These are phyloP conservation scores for Oligia latruncula DNA, from an alignment of 2,888 invertebrate genomes.

Conservation along the genomic window DNA sequence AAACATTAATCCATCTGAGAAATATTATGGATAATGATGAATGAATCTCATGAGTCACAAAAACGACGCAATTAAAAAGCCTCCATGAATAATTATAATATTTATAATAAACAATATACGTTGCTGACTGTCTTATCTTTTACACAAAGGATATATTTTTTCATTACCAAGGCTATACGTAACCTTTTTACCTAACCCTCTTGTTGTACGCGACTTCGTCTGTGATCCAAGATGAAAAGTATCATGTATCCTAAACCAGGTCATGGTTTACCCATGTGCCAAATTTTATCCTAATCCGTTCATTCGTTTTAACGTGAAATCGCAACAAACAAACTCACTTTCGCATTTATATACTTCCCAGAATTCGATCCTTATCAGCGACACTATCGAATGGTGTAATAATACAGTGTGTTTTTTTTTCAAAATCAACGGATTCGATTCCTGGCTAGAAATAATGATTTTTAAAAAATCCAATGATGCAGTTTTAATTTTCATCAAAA, in stretches of 20 bases:
- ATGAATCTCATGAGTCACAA: conserved; percentile 43
- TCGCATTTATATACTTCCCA: neutral
- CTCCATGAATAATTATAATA: conserved; percentile 8
- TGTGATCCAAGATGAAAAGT: neutral
- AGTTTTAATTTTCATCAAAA: no score
- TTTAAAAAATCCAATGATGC: no score
- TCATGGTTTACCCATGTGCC: neutral
- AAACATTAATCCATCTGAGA: conserved; percentile 38
- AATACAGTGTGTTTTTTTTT: no score
- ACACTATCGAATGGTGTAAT: no score
- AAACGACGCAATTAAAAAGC: neutral
- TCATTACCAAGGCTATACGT: neutral
- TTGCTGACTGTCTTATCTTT: no score
- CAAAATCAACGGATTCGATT: no score
- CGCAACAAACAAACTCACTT: neutral
- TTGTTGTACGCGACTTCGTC: neutral
- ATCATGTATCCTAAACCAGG: neutral
- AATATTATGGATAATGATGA: conserved; percentile 36
- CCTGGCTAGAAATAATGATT: no score
- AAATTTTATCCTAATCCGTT: neutral
- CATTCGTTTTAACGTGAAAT: neutral
- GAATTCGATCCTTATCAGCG: no score
- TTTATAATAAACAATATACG: neutral
- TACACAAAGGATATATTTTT: neutral
- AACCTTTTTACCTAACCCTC: neutral